Base-by-base conservation (phyloP, 2,888 invertebrate genomes). In the Oxytorus armatus region DNA sequence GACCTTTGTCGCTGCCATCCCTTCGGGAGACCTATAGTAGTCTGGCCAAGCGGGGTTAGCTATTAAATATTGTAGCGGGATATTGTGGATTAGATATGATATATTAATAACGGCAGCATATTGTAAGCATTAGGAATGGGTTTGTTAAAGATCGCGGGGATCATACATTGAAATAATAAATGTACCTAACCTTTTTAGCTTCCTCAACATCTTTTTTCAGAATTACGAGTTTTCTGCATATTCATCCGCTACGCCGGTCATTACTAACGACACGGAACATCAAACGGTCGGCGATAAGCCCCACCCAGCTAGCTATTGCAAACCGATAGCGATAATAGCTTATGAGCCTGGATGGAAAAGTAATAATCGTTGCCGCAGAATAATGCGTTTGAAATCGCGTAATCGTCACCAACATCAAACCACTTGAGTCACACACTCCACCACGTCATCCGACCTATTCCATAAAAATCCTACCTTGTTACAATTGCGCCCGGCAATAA, bases 251-350 rank as follows among this genome's bases (percentile, higher is more conserved):
- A 47, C 11, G 11, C n/a, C 16, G 7, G 18, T 47, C 11, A 11
- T 25, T 42, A 23, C 23, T 3, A 8, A 61, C 23, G 14, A 7
- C n/a, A 3, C 0, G 5, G n/a, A 3, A 23, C 1, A 23, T 8
- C 61, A 14, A 8, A 42, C 36, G 5, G 5, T 18, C 16, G n/a
- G 5, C 3, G 18, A n/a, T 36, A 8, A 49, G 23, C 18, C n/a
- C 3, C 0, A 18, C 14, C 8, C 18, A 29, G 29, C 7, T 23
- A 16, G 47, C 18, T 29, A 57, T 23, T 29, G 10, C 51, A 47
- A 65, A 42, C 57, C 75, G 2, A 33, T 59, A 11, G 65, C 79
- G 10, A 70, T 75, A 23, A 65, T 81, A 14, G 47, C 65, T 69
- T 74, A 78, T 29, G 51, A 47, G 14, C 44, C 69, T 0, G 57